Evolutionary conservation across 2,888 invertebrate genomes (phyloP).

Genomic region (Germaria angustata): DNA sequence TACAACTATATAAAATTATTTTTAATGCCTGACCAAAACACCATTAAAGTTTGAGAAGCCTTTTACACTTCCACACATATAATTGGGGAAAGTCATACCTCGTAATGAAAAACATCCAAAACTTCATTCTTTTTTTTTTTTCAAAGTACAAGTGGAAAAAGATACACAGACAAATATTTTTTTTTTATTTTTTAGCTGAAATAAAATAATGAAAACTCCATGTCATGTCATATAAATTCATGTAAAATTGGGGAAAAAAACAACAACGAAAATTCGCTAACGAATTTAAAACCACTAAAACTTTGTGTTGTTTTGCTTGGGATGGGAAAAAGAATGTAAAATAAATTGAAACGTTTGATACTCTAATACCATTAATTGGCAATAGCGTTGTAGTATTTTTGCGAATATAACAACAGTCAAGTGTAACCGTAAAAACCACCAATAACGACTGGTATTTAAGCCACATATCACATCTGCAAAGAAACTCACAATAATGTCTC

Average conservation of each 20-base stretch:
- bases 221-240: neutral
- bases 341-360: conserved; percentile 51
- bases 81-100: no score
- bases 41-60: no score
- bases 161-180: no score
- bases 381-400: conserved; percentile 54
- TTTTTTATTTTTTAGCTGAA: no score
- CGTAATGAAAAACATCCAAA: no score
- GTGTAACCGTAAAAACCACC: conserved; percentile 57
- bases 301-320: neutral
- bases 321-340: neutral
- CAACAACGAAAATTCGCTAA: conserved; percentile 3
- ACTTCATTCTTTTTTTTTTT: no score
- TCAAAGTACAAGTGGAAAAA: no score
- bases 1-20: no score
- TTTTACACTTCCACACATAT: no score
- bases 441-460: conserved; percentile 55
- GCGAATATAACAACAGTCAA: conserved; percentile 44
- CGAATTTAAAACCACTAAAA: conserved; percentile 42
- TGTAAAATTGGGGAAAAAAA: neutral
- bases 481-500: conserved; percentile 2
- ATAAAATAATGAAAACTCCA: neutral
- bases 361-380: conserved; percentile 60
- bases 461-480: conserved; percentile 56
- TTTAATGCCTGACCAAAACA: no score